Evolutionary conservation across 2,888 invertebrate species (phyloP).

Genomic region (Venustoraphidia nigricollis): DNA sequence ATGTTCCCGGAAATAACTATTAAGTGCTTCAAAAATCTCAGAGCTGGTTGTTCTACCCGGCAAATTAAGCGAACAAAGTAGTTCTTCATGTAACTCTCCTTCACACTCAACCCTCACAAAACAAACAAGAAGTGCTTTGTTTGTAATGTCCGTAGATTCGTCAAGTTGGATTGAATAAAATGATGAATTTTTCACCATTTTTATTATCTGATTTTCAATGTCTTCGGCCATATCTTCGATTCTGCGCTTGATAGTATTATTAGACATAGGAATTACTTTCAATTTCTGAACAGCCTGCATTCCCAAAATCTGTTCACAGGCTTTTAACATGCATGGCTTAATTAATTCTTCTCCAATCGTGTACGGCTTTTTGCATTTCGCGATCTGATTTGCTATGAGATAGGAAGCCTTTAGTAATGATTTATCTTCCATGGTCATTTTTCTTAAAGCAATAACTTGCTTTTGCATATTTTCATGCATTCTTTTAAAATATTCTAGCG

Average conservation of each 20-base stretch:
- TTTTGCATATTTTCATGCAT: slow-evolving; percentile 6
- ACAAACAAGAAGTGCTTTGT: slow-evolving; percentile 5
- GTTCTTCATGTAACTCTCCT: slow-evolving; percentile 8
- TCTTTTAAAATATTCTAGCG: slow-evolving; percentile 8
- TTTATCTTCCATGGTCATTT: slow-evolving; percentile 8
- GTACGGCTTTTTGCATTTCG: slow-evolving; percentile 6
- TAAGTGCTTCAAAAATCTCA: slow-evolving; percentile 8
- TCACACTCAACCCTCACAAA: slow-evolving; percentile 7
- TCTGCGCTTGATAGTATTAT: slow-evolving; percentile 7
- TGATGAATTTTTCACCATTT: slow-evolving; percentile 5
- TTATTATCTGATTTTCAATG: slow-evolving; percentile 4
- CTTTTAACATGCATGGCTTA: slow-evolving; percentile 6
- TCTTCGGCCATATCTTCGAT: slow-evolving; percentile 8
- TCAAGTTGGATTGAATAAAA: slow-evolving; percentile 9
- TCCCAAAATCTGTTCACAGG: slow-evolving; percentile 5
- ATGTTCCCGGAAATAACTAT: slow-evolving; percentile 6
- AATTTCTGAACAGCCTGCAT: slow-evolving; percentile 1
- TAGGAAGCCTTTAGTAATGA: slow-evolving; percentile 7
- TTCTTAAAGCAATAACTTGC: slow-evolving; percentile 6
- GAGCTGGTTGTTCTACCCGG: slow-evolving; percentile 6
- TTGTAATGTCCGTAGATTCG: slow-evolving; percentile 6
- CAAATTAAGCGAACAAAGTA: slow-evolving; percentile 7
- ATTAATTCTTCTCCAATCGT: slow-evolving; percentile 6
- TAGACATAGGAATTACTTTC: slow-evolving; percentile 6
- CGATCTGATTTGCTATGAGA: slow-evolving; percentile 4